phyloP scores from a whole-genome alignment of 2,797 vertebrate genomes.

The Enteromius radiatus region DNA sequence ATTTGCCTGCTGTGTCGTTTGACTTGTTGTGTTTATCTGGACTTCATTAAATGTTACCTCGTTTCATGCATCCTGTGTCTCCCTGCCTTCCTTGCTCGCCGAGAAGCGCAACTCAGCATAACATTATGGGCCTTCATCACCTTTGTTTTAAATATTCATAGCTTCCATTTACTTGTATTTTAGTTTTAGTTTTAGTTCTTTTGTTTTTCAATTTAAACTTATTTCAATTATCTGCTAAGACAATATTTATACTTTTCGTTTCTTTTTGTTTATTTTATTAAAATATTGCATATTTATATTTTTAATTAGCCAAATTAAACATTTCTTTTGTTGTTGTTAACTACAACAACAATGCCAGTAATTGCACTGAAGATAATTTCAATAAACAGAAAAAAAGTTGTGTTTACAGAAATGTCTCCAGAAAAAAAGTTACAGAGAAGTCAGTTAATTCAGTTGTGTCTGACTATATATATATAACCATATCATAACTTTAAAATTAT shows the following conservation, averaged over 20 bases:
- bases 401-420: neutral
- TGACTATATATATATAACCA: neutral
- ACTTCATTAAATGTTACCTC: no score
- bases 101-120: no score
- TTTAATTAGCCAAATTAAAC: no score
- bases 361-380: neutral
- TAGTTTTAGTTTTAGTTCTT: neutral
- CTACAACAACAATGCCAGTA: neutral
- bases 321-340: neutral
- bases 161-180: neutral
- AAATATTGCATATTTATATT: no score
- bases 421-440: neutral
- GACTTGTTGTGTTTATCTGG: no score
- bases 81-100: no score
- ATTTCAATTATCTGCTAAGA: neutral
- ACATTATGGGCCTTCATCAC: neutral
- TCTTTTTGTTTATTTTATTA: neutral
- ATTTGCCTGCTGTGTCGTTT: no score
- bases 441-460: neutral
- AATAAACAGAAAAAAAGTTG: neutral
- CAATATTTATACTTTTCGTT: neutral
- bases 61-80: no score
- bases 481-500: neutral
- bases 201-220: neutral
- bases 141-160: neutral